Conservation (phyloP, 2,888 invertebrate genomes). For the Apodemia zela region DNA sequence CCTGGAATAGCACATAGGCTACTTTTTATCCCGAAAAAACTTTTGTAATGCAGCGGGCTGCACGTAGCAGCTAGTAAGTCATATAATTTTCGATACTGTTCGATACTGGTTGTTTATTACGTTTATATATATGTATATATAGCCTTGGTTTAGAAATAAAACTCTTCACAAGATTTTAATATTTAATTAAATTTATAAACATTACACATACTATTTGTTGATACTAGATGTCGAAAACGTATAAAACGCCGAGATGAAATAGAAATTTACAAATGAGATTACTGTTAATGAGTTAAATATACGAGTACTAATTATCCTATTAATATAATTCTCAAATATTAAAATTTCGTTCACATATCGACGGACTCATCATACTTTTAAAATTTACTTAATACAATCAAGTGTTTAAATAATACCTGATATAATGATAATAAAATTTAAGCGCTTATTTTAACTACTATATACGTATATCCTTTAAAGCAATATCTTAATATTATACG, state of each 20-base stretch:
- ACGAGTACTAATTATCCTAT: neutral
- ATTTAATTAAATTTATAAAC: slow-evolving; percentile 41
- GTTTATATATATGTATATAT: no score
- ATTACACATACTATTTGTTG: slow-evolving; percentile 31
- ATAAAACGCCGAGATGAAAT: neutral
- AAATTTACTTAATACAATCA: neutral
- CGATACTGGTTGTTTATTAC: no score
- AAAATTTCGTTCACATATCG: slow-evolving; percentile 6
- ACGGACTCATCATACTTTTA: neutral
- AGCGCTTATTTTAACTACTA: neutral
- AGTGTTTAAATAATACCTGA: neutral
- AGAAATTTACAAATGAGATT: slow-evolving; percentile 8
- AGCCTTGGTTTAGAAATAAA: neutral
- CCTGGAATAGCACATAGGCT: no score
- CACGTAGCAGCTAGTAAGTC: no score
- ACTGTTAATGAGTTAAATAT: neutral
- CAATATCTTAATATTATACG: neutral
- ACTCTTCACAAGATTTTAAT: slow-evolving; percentile 21
- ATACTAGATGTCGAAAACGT: slow-evolving; percentile 4
- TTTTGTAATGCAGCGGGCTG: no score
- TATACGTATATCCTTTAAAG: neutral
- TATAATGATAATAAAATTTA: neutral
- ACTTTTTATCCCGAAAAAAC: no score
- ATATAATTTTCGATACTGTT: no score
- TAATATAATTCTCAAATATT: neutral